Conservation (phyloP, 64 coral and sea anemone species). For the Orbicella faveolata region DNA sequence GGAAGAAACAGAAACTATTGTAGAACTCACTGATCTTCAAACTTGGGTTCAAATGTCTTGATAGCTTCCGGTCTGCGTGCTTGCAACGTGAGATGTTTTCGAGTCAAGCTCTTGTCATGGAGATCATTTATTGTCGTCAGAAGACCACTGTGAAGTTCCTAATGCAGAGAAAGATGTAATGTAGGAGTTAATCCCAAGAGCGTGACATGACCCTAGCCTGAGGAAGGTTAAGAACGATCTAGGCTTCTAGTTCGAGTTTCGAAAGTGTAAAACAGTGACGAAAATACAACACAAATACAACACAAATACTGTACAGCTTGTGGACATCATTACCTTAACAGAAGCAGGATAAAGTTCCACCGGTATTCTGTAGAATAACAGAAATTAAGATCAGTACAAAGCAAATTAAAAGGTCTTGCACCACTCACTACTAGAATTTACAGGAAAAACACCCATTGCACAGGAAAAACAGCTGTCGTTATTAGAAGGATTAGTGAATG, state of each 20-base stretch:
- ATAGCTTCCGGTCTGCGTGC: conserved; percentile 78
- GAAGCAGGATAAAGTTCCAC: conserved; percentile 40
- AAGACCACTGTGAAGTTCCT: conserved; percentile 40
- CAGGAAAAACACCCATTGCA: background rate
- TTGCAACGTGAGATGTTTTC: conserved; percentile 73
- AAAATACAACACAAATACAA: background rate
- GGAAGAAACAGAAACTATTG: background rate
- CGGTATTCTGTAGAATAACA: conserved; percentile 54
- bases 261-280: background rate
- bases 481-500: too few species aligned
- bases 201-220: background rate
- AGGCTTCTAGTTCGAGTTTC: background rate
- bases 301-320: background rate
- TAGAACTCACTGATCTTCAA: conserved; percentile 89
- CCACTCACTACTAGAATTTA: background rate
- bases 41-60: conserved; percentile 88
- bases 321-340: conserved; percentile 45
- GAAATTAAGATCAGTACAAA: background rate
- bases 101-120: conserved; percentile 16
- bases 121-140: conserved; percentile 40
- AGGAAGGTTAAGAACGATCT: background rate
- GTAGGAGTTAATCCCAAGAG: too few species aligned
- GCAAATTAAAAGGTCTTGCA: too few species aligned
- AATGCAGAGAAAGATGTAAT: background rate
- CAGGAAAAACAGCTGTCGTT: too few species aligned